A percentile compares a stretch with the other conserved stretches of the same genome.
These are phyloP conservation scores for Oryzias dopingdopingensis DNA, from an alignment of 2,797 vertebrate genomes.

Conservation along the genomic window DNA sequence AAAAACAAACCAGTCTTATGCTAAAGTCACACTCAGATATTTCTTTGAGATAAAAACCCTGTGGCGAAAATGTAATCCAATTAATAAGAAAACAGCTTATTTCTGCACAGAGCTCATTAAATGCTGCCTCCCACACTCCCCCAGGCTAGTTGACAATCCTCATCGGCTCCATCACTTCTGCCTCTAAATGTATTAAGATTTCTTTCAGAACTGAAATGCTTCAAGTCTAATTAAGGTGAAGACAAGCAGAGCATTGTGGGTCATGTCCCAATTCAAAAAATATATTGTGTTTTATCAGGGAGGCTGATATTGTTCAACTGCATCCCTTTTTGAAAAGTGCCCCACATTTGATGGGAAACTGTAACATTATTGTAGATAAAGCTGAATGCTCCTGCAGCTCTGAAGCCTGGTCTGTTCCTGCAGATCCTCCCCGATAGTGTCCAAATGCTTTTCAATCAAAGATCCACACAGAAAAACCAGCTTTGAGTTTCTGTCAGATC, in stretches of 20 bases:
- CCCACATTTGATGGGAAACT: not conserved
- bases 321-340: not conserved
- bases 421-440: not conserved
- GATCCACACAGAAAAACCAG: too few species aligned
- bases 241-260: constrained; percentile 2
- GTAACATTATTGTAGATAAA: not conserved
- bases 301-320: too few species aligned
- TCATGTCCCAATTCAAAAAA: not conserved
- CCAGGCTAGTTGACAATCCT: not conserved
- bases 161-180: not conserved
- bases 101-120: not conserved
- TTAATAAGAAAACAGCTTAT: not conserved
- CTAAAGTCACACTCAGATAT: too few species aligned
- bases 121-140: not conserved
- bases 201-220: constrained; percentile 8
- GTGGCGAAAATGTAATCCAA: not conserved
- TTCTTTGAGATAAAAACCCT: not conserved
- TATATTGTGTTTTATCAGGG: too few species aligned
- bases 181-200: constrained; percentile 1
- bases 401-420: not conserved
- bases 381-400: not conserved
- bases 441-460: not conserved
- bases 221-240: constrained; percentile 27
- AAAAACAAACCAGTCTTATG: too few species aligned
- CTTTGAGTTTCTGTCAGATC: not conserved